Evolutionary conservation across 2,113 vertebrate genomes (phyloP).

Genomic region (Ginglymostoma cirratum): DNA sequence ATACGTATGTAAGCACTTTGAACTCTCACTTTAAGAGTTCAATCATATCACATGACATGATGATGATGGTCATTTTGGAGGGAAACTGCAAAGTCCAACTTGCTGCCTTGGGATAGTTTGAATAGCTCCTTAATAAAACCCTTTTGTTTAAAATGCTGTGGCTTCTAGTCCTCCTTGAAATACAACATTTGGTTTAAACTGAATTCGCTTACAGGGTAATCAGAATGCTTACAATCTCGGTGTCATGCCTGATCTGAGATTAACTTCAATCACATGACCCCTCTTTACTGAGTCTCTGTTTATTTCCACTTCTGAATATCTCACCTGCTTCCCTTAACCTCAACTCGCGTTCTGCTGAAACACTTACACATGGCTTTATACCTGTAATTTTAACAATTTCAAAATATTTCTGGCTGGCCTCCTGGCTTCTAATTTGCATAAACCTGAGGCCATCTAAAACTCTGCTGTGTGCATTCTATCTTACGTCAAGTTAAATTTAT

Average conservation of each 20-base stretch:
- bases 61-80: no score
- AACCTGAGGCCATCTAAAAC: no score
- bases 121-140: no score
- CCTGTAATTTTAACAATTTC: neutral
- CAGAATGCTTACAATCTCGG: neutral
- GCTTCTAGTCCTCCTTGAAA: no score
- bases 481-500: neutral
- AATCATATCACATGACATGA: no score
- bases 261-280: neutral
- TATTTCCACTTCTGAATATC: neutral
- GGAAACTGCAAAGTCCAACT: no score
- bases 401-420: neutral
- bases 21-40: no score
- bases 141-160: no score
- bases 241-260: neutral
- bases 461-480: no score
- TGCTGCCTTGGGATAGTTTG: no score
- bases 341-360: neutral
- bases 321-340: neutral
- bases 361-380: neutral
- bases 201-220: neutral
- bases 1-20: no score
- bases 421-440: neutral
- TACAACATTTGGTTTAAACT: no score
- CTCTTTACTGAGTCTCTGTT: neutral